Base-by-base conservation (phyloP, 2,113 vertebrate species). In the Rattus norvegicus region DNA sequence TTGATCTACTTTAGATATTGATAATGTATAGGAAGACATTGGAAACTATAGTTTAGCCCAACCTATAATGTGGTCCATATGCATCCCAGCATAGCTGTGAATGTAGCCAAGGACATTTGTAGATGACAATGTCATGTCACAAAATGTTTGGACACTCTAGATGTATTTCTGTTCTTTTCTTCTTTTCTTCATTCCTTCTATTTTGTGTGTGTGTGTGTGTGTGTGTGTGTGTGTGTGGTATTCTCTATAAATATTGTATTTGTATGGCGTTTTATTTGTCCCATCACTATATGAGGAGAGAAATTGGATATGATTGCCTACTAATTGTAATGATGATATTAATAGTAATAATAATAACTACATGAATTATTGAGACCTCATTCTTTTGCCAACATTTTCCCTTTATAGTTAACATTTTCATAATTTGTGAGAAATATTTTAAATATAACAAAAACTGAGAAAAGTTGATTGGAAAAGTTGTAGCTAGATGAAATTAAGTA, bases 351-450 rank as follows among this genome's bases (percentile, higher is more conserved):
- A 30, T 91, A 12, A 70, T 56, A 65, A 80, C 33, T 79, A 20
- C 12, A 72, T 6, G 8, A 49, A 19, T 91, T 89, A 59, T n/a
- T 36, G 43, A 80, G 56, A 94, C 12, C 16, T 79, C 26, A 22
- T 80, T 85, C 36, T 96, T 70, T 91, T 59, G 39, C 54, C 90
- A 26, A 59, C 77, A 24, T 19, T 97, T 95, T 76, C 88, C 8
- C 77, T 65, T 91, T 86, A 6, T 24, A 88, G 47, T 91, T 89
- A 86, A 11, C 63, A 91, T 9, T 91, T 24, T 83, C 49, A 90
- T 2, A 91, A 4, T 75, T 93, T 90, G 0, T 49, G 92, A 95
- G 47, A 49, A 11, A 76, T n/a, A 89, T 54, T 69, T 97, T 93
- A 95, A 84, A 61, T 89, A 59, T 90, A 56, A 0, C 87, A 24